These are phyloP conservation scores for Amiota mariae DNA, from an alignment of 2,888 invertebrate genomes.

Conservation along the genomic window DNA sequence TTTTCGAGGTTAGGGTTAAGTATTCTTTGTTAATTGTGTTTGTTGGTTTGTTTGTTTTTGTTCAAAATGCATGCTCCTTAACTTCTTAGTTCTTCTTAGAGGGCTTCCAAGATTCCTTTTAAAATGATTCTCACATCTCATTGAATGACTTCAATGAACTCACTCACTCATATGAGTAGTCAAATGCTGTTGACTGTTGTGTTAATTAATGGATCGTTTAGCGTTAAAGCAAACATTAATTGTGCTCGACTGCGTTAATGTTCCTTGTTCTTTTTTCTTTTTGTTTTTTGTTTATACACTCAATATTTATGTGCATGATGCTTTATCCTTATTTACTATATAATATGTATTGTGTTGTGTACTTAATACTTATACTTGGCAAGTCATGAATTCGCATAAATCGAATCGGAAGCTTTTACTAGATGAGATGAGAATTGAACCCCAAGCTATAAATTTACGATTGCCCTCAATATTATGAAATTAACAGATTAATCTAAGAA, in stretches of 20 bases:
- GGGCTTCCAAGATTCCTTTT: no score
- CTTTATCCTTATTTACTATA: conserved; percentile 46
- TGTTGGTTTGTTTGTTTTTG: neutral
- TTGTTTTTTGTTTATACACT: conserved; percentile 42
- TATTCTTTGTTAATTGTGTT: conserved; percentile 35
- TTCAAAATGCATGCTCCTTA: no score
- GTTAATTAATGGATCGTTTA: conserved; percentile 61
- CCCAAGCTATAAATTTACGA: conserved; percentile 44
- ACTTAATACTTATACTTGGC: no score
- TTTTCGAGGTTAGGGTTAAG: conserved; percentile 45
- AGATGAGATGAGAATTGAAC: conserved; percentile 36
- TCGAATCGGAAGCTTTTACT: conserved; percentile 20
- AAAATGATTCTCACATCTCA: no score
- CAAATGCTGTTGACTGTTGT: conserved; percentile 20
- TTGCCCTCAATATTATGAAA: conserved; percentile 46
- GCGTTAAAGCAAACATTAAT: conserved; percentile 54
- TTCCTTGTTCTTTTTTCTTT: conserved; percentile 44
- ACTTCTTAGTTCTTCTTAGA: no score
- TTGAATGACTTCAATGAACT: no score
- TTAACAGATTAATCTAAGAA: conserved; percentile 62
- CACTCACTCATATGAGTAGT: no score
- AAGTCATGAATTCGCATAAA: no score
- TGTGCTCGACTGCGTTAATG: conserved; percentile 57
- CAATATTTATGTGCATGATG: conserved; percentile 58
- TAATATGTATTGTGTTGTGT: no score